These are phyloP conservation scores for Andrena bucephala DNA, from an alignment of 2,888 invertebrate genomes.

Conservation along the genomic window DNA sequence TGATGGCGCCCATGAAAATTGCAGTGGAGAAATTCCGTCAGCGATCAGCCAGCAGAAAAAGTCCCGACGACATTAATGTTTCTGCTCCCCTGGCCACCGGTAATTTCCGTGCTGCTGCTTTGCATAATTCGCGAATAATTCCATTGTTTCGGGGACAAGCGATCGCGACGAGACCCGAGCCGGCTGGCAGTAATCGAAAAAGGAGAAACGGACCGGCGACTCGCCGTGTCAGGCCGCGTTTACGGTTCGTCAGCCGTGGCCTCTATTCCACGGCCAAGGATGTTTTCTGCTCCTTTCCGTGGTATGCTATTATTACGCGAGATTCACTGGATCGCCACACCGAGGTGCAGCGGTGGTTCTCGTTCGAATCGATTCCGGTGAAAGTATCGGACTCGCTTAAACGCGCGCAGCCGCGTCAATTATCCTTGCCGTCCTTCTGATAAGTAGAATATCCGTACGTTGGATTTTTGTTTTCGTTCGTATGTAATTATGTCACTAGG, in stretches of 20 bases:
- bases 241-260: conserved; percentile 41
- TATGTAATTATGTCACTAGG: conserved; percentile 45
- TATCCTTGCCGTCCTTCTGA: neutral
- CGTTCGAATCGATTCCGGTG: conserved; percentile 23
- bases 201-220: neutral
- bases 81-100: conserved; percentile 1
- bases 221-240: conserved; percentile 16
- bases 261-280: conserved; percentile 7
- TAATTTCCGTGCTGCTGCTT: conserved; percentile 16
- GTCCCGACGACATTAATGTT: conserved; percentile 15
- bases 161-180: neutral
- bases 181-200: neutral
- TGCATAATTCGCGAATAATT: conserved; percentile 51
- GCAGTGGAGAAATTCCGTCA: neutral
- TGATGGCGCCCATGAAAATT: neutral
- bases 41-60: neutral
- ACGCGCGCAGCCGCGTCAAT: too few species aligned
- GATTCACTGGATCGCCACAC: neutral
- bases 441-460: neutral
- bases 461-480: neutral
- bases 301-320: neutral
- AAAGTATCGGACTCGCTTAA: conserved; percentile 37
- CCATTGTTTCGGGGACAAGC: conserved; percentile 37
- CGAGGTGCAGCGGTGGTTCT: neutral
- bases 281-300: neutral